A percentile compares a stretch with the other conserved stretches of the same genome.
Evolutionary conservation across 2,113 vertebrate genomes (phyloP).

Genomic region (Epinephelus cyanopodus): DNA sequence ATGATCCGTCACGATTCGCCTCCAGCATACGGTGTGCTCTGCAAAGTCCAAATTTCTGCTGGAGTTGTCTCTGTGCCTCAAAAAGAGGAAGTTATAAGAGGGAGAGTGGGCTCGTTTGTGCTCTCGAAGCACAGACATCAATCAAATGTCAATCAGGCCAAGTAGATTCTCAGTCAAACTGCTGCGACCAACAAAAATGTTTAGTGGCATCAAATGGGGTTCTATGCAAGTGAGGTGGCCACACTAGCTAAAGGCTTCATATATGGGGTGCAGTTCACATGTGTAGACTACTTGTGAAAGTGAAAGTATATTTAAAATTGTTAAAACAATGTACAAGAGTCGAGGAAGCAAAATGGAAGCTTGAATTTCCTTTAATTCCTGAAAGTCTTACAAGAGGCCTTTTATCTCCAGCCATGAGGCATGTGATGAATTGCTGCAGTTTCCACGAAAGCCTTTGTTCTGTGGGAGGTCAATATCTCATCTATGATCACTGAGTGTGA

Average conservation of each 20-base stretch:
- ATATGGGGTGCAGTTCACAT: not conserved
- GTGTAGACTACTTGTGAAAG: not conserved
- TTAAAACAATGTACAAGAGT: not conserved
- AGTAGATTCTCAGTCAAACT: constrained; percentile 8
- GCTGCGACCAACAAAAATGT: constrained; percentile 17
- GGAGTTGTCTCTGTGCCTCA: constrained; percentile 5
- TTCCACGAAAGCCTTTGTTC: constrained; percentile 69
- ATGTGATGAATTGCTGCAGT: constrained; percentile 80
- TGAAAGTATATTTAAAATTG: constrained; percentile 13
- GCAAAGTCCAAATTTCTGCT: constrained; percentile 17
- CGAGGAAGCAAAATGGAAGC: constrained; percentile 27
- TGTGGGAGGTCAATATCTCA: constrained; percentile 82
- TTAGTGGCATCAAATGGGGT: constrained; percentile 3
- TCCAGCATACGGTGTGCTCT: constrained; percentile 22
- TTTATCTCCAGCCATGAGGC: constrained; percentile 62
- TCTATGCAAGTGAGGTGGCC: constrained; percentile 1
- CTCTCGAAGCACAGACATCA: constrained; percentile 26
- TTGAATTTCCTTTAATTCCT: constrained; percentile 51
- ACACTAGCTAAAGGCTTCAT: not conserved
- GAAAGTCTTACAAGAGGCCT: constrained; percentile 52
- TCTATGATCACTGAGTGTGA: constrained; percentile 80
- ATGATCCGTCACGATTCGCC: constrained; percentile 7
- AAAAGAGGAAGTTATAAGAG: not conserved
- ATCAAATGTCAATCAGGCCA: constrained; percentile 34
- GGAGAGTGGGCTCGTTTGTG: constrained; percentile 9